phyloP scores from a whole-genome alignment of 2,888 invertebrate genomes.

The Drosophila subsilvestris region DNA sequence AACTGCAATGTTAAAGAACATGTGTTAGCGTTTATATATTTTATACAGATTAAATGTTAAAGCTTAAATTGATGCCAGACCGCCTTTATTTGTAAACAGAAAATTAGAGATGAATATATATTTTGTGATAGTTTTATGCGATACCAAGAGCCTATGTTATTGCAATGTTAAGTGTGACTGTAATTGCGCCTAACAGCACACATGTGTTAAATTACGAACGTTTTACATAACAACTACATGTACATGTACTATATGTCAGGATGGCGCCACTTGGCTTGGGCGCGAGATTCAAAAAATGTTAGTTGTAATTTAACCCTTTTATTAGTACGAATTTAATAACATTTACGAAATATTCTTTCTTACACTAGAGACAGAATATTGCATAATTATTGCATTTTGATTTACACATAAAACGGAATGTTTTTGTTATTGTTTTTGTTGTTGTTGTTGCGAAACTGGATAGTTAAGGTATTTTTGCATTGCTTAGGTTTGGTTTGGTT shows the following conservation, averaged over 20 bases:
- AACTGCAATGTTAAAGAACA: no score
- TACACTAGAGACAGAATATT: constrained; percentile 29
- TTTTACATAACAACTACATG: not conserved
- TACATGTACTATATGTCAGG: not conserved
- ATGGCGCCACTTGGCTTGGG: no score
- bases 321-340: constrained; percentile 39
- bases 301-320: constrained; percentile 15
- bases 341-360: constrained; percentile 36
- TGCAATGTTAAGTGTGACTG: no score
- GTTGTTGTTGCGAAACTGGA: constrained; percentile 33
- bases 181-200: no score
- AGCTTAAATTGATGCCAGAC: no score
- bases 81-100: no score
- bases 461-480: constrained; percentile 37
- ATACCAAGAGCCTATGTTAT: no score
- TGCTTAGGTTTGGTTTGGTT: constrained; percentile 40
- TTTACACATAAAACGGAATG: constrained; percentile 15
- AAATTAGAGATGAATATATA: no score
- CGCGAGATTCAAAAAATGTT: not conserved
- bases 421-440: not conserved
- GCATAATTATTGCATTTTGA: constrained; percentile 27
- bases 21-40: no score
- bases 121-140: no score
- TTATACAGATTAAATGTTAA: no score
- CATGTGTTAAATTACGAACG: not conserved